A percentile compares a stretch with the other conserved stretches of the same genome.
These are phyloP conservation scores for Paramisgurnus dabryanus DNA, from an alignment of 2,113 vertebrate species.

Conservation along the genomic window DNA sequence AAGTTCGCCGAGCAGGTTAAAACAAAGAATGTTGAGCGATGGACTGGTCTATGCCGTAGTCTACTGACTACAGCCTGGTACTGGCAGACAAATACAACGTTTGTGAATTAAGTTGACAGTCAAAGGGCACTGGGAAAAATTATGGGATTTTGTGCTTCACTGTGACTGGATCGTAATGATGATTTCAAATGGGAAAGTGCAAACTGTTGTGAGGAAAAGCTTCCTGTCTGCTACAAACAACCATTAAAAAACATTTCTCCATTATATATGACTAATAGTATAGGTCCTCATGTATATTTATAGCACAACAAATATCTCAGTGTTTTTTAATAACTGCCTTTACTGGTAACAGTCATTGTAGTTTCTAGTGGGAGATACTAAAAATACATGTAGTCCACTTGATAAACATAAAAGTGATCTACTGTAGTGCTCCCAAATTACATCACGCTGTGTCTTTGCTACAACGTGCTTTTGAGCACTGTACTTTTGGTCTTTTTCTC, in stretches of 20 bases:
- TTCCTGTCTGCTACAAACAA: constrained; percentile 22
- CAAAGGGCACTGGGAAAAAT: neutral
- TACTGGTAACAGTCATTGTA: no score
- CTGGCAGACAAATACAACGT: neutral
- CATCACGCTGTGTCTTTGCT: no score
- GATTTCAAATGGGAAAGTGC: constrained; percentile 22
- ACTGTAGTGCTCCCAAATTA: no score
- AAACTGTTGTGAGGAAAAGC: constrained; percentile 4
- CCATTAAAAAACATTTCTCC: neutral
- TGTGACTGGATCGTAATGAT: neutral
- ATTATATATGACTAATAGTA: no score
- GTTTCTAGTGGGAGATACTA: no score
- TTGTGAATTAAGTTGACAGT: neutral
- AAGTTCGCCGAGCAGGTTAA: neutral
- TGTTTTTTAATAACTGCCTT: no score
- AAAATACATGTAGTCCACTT: no score
- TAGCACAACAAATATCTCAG: no score
- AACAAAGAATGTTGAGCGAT: neutral
- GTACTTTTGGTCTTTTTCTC: no score
- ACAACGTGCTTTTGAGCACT: no score
- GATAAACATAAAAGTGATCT: no score
- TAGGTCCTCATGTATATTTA: no score
- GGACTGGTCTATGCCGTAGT: constrained; percentile 26
- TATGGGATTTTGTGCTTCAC: neutral
- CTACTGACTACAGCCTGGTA: constrained; percentile 20